A percentile compares a stretch with the other conserved stretches of the same genome.
phyloP scores from a whole-genome alignment of 1,140 invertebrate species.

The Achroia grisella region DNA sequence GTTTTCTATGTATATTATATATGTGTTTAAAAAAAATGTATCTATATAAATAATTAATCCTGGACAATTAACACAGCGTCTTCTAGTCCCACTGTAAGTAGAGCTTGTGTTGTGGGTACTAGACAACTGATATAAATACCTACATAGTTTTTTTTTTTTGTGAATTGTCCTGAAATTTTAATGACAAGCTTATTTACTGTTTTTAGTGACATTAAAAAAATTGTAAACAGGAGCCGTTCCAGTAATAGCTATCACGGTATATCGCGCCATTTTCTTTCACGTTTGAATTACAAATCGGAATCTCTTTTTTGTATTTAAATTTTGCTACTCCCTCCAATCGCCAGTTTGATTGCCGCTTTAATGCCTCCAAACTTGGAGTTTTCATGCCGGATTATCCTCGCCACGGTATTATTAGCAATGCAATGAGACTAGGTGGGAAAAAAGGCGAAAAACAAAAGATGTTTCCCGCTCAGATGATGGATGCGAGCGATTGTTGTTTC shows the following conservation, averaged over 20 bases:
- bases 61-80: too few species aligned
- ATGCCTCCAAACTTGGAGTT: slow-evolving; percentile 1
- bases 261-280: slow-evolving; percentile 1
- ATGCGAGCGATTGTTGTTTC: not conserved
- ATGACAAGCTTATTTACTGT: too few species aligned
- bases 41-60: too few species aligned
- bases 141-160: too few species aligned
- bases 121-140: too few species aligned
- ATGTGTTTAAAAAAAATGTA: too few species aligned
- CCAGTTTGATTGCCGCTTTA: slow-evolving; percentile 1
- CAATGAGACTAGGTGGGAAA: slow-evolving; percentile 2
- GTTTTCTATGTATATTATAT: too few species aligned
- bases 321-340: slow-evolving; percentile 4
- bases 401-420: not conserved
- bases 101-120: too few species aligned
- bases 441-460: not conserved
- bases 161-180: too few species aligned
- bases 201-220: too few species aligned
- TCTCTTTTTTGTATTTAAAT: slow-evolving; percentile 4
- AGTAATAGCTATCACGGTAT: not conserved
- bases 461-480: not conserved
- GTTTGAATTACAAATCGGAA: slow-evolving; percentile 6
- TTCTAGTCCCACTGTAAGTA: too few species aligned
- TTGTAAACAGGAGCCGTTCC: not conserved
- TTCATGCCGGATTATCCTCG: not conserved